A percentile compares a stretch with the other conserved stretches of the same genome.
phyloP scores from a whole-genome alignment of 1,140 invertebrate species.

The Sycobia sp. region DNA sequence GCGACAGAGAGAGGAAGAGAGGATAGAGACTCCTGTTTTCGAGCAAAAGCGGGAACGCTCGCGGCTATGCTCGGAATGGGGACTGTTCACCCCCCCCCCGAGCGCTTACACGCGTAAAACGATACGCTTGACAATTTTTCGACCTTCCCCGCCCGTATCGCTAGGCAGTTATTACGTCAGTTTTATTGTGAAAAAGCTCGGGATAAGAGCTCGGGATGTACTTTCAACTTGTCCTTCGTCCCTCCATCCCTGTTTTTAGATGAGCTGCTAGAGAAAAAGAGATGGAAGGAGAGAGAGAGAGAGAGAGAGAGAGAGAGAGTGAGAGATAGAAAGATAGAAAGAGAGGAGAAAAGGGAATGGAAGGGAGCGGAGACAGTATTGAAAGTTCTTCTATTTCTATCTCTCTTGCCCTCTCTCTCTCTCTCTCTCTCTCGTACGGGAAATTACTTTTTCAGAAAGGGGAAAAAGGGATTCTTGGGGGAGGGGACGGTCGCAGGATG shows the following conservation, averaged over 20 bases:
- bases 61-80: no score
- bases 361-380: neutral
- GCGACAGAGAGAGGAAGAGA: no score
- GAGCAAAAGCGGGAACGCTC: conserved; percentile 23
- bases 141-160: conserved; percentile 13
- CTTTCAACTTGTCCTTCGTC: neutral
- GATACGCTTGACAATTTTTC: conserved; percentile 42
- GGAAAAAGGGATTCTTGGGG: no score
- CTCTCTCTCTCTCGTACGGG: no score
- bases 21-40: conserved; percentile 22
- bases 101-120: conserved; percentile 37
- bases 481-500: no score
- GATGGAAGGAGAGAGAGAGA: neutral
- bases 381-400: no score
- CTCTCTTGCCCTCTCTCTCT: no score
- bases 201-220: neutral
- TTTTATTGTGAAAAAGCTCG: conserved; percentile 22
- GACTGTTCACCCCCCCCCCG: no score
- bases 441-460: no score
- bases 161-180: conserved; percentile 30
- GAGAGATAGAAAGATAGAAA: neutral
- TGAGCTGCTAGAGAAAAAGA: neutral
- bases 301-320: neutral
- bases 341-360: neutral
- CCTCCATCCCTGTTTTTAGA: neutral